Evolutionary conservation across 2,797 vertebrate species (phyloP), one percentile per base, ranked within the genome.

Genomic region (Enoplosus armatus): DNA sequence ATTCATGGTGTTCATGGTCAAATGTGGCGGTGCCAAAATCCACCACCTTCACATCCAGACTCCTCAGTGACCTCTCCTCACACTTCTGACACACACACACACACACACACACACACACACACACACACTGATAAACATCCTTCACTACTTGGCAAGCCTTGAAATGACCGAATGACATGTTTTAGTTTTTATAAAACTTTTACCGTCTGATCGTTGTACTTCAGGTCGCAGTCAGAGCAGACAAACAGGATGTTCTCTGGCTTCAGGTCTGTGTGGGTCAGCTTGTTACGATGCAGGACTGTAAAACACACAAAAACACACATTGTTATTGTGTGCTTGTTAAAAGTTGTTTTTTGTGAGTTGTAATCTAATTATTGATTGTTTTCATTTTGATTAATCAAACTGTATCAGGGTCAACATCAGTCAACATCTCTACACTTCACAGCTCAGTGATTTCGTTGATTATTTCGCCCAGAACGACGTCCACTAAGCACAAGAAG

Each of bases 221-320:
- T 93, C 63, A 96, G 90, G 83, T 96, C 83, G 60, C 95, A 97
- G 90, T 97, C 96, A 15, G 97, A 97, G 79, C 95, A 93, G 85
- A 99, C 95, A 85, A 99, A 97, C 83, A 99, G 94, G 88, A 99
- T 99, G 91, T 99, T 99, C 91, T 99, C 98, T 37, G 98, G 98
- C 83, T 99, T 99, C 86, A 99, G 93, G 93, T 99, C 98, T 3
- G 98, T 99, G 92, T 99, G 98, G 16, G 97, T 99, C 92, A 99
- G 88, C 77, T 98, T 97, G 94, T 98, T 98, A 78, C 96, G 96
- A 89, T 99, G 98, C 50, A 99, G 93, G 91, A 99, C 97, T 99
- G 67, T 27, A 8, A 43, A 75, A 58, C 10, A 66, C 16, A 58
- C 12, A 81, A 14, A 59, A 22, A 39, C 20, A 0, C 22, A 9